Evolutionary conservation across 2,113 vertebrate genomes (phyloP).

Genomic region (Pseudorasbora parva): DNA sequence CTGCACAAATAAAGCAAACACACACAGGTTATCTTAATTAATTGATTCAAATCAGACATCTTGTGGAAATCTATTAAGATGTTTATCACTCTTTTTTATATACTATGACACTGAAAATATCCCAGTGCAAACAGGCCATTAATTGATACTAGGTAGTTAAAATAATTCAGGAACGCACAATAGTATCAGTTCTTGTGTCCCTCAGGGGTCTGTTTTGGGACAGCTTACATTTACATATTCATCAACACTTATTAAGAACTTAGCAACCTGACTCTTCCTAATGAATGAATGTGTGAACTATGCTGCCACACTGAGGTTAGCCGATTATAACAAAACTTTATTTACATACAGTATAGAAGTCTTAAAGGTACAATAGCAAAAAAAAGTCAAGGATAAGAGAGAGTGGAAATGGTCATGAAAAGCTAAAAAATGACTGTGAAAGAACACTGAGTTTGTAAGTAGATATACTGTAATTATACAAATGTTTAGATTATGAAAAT

Average conservation of each 20-base stretch:
- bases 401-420: too few relatives aligned
- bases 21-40: background rate
- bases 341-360: background rate
- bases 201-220: background rate
- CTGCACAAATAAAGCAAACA: conserved; percentile 66
- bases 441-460: background rate
- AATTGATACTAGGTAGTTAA: too few relatives aligned
- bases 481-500: background rate
- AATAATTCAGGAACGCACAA: background rate
- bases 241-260: background rate
- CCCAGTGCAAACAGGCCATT: background rate
- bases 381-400: background rate
- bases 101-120: background rate
- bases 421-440: background rate
- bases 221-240: background rate
- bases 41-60: background rate
- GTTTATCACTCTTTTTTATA: background rate
- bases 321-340: background rate
- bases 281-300: background rate
- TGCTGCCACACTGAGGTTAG: background rate
- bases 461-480: background rate
- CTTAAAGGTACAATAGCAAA: background rate
- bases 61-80: background rate
- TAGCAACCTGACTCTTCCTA: background rate
- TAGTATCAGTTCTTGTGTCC: background rate